Base-by-base conservation (phyloP, 1,140 invertebrate species). In the Dendrolimus kikuchii region DNA sequence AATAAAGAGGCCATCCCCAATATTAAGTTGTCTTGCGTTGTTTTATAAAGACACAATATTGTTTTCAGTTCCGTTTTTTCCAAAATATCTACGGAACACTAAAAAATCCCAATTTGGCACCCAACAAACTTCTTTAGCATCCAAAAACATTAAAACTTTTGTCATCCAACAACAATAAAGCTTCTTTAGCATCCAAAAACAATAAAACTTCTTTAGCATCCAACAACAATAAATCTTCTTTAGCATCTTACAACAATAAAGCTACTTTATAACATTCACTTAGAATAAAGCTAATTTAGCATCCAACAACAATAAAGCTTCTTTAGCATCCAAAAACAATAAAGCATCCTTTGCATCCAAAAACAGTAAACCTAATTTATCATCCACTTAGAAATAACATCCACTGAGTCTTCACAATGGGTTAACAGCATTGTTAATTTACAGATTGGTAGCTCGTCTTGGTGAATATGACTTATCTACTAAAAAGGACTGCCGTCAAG, bases 281-380 rank as follows among this genome's bases (percentile, higher is more conserved):
- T 56, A 4, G 55, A 53, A 50, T 58, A 64, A 7, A 56, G 77
- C 10, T 8, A 78, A 4, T 78, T 75, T 2, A 69, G 75, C 3
- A 75, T 71, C 4, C 77, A 81, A 50, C 78, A 75, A 23, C 38
- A 72, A 5, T 45, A 36, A 40, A 48, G 40, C 4, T 23, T 57
- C 39, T 57, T 54, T 44, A 53, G 50, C 23, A 51, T 37, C 2
- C 53, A 42, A 53, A 52, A 55, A 48, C 23, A 23, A 23, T 23
- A 23, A 23, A 23, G 23, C 23, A 23, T 23, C 23, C 5, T 42
- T 42, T 42, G 78, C 4, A 64, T 81, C 7, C 54, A 62, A 37
- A 57, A 57, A 4, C 56, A 53, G 49, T 58, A 64, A 7, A 55
- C 78, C 10, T 8, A 78, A 4, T 78, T 75, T 2, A 71, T 74